Conservation (phyloP, 2,113 vertebrate genomes). For the Calonectris borealis region DNA sequence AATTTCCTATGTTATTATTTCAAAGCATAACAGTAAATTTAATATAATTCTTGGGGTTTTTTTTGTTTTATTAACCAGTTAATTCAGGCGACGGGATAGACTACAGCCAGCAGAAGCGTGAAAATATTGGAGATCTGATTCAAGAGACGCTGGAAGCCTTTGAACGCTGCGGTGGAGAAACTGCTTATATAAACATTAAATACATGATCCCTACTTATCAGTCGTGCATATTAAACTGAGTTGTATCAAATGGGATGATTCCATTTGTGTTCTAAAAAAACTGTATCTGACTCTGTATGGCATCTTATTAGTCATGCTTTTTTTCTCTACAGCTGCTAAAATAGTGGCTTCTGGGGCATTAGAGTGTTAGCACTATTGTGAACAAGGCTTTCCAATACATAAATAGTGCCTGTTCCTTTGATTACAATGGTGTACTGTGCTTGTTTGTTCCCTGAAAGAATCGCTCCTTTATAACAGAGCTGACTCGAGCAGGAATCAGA, state of each 20-base stretch:
- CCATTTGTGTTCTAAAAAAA: background rate
- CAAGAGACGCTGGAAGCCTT: conserved; percentile 91
- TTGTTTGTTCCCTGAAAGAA: conserved; percentile 81
- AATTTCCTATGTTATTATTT: background rate
- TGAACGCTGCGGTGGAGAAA: conserved; percentile 86
- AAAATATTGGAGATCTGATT: conserved; percentile 91
- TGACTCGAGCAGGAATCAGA: conserved; percentile 72
- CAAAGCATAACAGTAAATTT: background rate
- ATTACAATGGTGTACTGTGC: conserved; percentile 87
- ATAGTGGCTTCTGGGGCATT: conserved; percentile 69
- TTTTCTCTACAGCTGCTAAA: conserved; percentile 71
- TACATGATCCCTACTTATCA: conserved; percentile 95
- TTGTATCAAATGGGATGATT: background rate
- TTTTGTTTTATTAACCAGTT: conserved; percentile 70
- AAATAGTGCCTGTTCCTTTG: conserved; percentile 83
- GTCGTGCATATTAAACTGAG: conserved; percentile 85
- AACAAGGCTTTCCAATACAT: conserved; percentile 79
- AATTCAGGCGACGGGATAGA: conserved; percentile 90
- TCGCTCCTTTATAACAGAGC: conserved; percentile 72
- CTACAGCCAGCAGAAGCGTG: conserved; percentile 89
- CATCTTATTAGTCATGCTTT: conserved; percentile 61
- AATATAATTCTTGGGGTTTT: background rate
- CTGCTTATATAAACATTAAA: conserved; percentile 94
- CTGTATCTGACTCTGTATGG: conserved; percentile 10
- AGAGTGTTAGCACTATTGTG: conserved; percentile 73